phyloP scores from a whole-genome alignment of 2,888 invertebrate species.

The Epirrhoe alternata region DNA sequence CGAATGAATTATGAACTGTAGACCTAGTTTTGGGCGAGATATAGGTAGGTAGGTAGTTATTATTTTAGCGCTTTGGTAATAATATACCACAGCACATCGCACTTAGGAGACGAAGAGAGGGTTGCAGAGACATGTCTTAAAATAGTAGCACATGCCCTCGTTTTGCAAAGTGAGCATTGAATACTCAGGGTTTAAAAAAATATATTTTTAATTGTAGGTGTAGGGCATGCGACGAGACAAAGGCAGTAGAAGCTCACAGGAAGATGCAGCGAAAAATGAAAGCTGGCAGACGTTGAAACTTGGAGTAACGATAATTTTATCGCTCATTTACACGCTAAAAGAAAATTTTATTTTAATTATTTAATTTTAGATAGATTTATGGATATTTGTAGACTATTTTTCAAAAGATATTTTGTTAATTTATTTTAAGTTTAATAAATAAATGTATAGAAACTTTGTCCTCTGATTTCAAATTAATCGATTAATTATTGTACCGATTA shows the following conservation, averaged over 20 bases:
- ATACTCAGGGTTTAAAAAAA: neutral
- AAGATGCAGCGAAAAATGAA: constrained; percentile 24
- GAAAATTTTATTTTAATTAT: constrained; percentile 13
- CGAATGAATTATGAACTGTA: no score
- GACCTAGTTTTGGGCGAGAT: no score
- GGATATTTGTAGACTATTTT: constrained; percentile 16
- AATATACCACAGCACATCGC: no score
- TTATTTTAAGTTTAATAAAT: constrained; percentile 20
- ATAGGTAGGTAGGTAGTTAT: no score
- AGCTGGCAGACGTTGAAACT: constrained; percentile 14
- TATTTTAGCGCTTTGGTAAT: no score
- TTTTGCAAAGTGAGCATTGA: no score
- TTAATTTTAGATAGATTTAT: constrained; percentile 29
- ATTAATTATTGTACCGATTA: no score
- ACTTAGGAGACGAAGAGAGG: no score
- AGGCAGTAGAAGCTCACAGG: constrained; percentile 20
- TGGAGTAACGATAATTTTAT: neutral
- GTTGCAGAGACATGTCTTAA: no score
- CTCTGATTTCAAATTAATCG: neutral
- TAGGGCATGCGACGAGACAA: constrained; percentile 31
- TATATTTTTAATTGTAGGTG: constrained; percentile 23
- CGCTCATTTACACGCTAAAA: constrained; percentile 4
- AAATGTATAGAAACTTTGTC: constrained; percentile 6
- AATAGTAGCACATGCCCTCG: no score
- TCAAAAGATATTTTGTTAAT: constrained; percentile 18